Evolutionary conservation across 2,797 vertebrate species (phyloP), one percentile per base, ranked within the genome.

Genomic region (Ficedula albicollis): DNA sequence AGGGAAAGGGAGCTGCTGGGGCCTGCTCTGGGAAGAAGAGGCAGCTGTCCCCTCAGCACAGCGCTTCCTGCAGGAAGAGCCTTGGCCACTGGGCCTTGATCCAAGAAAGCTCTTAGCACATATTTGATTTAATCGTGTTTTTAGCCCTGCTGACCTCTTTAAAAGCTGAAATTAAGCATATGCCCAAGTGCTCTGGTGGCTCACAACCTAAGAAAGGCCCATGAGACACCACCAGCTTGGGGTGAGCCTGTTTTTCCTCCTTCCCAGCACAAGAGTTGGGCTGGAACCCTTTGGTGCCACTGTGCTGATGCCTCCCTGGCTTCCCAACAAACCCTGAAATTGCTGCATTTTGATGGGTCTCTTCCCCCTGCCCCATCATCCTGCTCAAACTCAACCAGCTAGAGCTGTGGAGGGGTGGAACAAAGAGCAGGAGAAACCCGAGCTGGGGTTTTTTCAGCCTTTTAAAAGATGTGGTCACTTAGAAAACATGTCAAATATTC

Each of bases 81-180:
- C 32, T 26, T 30, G 75, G 60, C n/a, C 81, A 51, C 34, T 77
- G 79, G 86, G 94, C 90, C 68, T 60, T 3, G 20, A 54, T 69
- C 95, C 93, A 96, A 80, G 67, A 94, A 92, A 90, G 94, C 90
- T 93, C 92, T 95, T 82, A 92, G 82, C 89, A 81, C 85, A 54
- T 80, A 48, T 90, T 94, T 70, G 51, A 62, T 75, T 83, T 87
- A 83, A 87, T 91, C 46, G 8, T 48, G 64, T 22, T 85, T 89
- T 73, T 29, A 91, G 89, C 78, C 68, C 43, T 23, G 6, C 66
- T 80, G 84, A 94, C 83, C 84, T 83, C 86, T 80, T 74, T 18
- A 56, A 89, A 82, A 92, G 52, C 43, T 0, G 0, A 80, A 85
- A 59, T 48, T 6, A 38, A 93, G 52, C 68, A 4, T 5, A 8